Base-by-base conservation (phyloP, 2,113 vertebrate species). In the Anguilla rostrata region DNA sequence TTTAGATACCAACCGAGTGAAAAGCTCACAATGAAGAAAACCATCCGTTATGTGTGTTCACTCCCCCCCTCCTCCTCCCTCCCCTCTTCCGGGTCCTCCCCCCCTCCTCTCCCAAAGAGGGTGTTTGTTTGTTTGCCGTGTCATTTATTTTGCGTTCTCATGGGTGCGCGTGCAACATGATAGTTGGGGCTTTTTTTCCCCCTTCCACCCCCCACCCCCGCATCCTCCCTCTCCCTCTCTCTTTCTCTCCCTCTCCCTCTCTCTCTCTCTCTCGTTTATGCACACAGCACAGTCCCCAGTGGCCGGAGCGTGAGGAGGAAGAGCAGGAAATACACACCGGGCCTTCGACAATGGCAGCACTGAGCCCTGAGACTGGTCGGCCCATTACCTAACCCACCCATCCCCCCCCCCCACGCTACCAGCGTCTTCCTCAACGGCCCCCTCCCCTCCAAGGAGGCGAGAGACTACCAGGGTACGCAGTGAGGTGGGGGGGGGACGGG, bases 381-480 rank as follows among this genome's bases (percentile, higher is more conserved):
- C n/a, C 79, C 79, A 81, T 81, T 40, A 41, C 49, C 39, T 34
- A 34, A 34, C 34, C 34, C 34, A 34, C 34, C 34, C 34, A 34
- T 34, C 41, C 41, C 22, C 79, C 39, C 79, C 39, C 41, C 41
- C 22, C 5, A 81, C 18, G 6, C 40, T 26, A 20, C 43, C 20
- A 39, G 39, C 79, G 3, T 16, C 79, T 81, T 12, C 79, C 79
- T 18, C 39, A 18, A 6, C 49, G 1, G 49, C n/a, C n/a, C n/a
- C n/a, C n/a, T n/a, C n/a, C 46, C 43, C 78, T 87, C 85, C 78
- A 78, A 57, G 84, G 84, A 60, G 66, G 82, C 83, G 78, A 84
- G 71, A 85, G 57, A 29, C 83, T 34, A 29, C 66, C 6, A 34
- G 5, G 71, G 26, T 75, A 75, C 11, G 71, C 71, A 34, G 71